Percentiles rank a stretch among this genome's conserved stretches.
Evolutionary conservation across 2,888 invertebrate species (phyloP).

Genomic region (Malacosoma neustria): DNA sequence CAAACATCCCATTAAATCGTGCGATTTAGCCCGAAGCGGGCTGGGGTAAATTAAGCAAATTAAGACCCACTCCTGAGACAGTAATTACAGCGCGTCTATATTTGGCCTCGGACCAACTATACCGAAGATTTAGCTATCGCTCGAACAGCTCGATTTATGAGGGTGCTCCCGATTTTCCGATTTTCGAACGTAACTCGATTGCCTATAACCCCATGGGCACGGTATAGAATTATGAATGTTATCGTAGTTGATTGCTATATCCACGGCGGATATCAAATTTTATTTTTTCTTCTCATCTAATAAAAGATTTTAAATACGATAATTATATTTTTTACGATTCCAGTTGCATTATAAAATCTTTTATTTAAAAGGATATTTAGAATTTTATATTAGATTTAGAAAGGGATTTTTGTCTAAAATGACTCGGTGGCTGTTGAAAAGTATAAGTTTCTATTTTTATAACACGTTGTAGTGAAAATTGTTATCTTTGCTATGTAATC

Average conservation of each 20-base stretch:
- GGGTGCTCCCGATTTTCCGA: constrained; percentile 34
- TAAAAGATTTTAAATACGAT: no score
- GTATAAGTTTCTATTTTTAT: no score
- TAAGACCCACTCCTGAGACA: constrained; percentile 63
- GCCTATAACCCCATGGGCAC: constrained; percentile 35
- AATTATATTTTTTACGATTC: no score
- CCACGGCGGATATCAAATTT: constrained; percentile 13
- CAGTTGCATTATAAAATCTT: no score
- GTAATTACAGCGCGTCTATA: constrained; percentile 61
- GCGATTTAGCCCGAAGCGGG: constrained; percentile 55
- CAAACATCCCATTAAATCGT: constrained; percentile 64
- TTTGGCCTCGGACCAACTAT: constrained; percentile 56
- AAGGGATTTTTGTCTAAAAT: no score
- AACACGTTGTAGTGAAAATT: no score
- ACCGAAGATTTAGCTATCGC: background rate
- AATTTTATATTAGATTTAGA: no score
- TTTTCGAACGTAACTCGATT: constrained; percentile 44
- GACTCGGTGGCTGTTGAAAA: no score
- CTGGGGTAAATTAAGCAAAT: constrained; percentile 69
- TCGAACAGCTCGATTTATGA: constrained; percentile 29
- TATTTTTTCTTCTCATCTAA: background rate
- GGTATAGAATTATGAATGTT: constrained; percentile 46
- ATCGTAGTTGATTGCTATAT: constrained; percentile 31
- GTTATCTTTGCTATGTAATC: no score
- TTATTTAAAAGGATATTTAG: no score